Evolutionary conservation across 2,888 invertebrate species (phyloP).

Genomic region (Camponotus fellah): DNA sequence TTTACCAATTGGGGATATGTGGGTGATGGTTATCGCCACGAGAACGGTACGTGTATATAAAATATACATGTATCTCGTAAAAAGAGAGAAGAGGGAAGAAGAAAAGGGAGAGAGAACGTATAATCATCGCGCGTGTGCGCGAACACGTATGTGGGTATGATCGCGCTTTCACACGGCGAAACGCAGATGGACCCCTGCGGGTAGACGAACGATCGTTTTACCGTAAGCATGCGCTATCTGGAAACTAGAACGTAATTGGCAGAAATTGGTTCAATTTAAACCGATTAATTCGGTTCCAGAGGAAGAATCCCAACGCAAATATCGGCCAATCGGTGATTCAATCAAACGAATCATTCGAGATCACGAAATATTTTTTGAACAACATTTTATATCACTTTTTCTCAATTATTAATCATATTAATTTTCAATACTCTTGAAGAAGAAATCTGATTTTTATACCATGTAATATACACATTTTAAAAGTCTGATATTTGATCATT

Average conservation of each 20-base stretch:
- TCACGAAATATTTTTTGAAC: neutral
- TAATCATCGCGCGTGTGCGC: slow-evolving; percentile 30
- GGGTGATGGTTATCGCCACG: slow-evolving; percentile 79
- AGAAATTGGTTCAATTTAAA: slow-evolving; percentile 73
- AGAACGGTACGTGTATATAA: slow-evolving; percentile 65
- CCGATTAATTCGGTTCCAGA: slow-evolving; percentile 71
- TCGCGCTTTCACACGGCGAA: slow-evolving; percentile 38
- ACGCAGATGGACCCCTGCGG: slow-evolving; percentile 76
- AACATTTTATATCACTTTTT: neutral
- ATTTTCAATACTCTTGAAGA: neutral
- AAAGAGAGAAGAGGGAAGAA: neutral
- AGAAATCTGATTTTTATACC: neutral
- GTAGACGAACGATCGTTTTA: slow-evolving; percentile 74
- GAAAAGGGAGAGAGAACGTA: neutral
- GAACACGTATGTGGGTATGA: slow-evolving; percentile 53
- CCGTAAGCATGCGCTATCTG: slow-evolving; percentile 72
- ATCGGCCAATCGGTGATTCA: slow-evolving; percentile 69
- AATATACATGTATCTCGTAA: slow-evolving; percentile 45
- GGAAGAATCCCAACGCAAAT: slow-evolving; percentile 65
- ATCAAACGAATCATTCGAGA: neutral
- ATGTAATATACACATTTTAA: neutral
- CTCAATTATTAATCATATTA: neutral
- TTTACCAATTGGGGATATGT: slow-evolving; percentile 83
- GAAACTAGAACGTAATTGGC: slow-evolving; percentile 74
- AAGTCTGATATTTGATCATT: neutral